Evolutionary conservation across 2,888 invertebrate genomes (phyloP).

Genomic region (Gastracanthus pulcherrimus): DNA sequence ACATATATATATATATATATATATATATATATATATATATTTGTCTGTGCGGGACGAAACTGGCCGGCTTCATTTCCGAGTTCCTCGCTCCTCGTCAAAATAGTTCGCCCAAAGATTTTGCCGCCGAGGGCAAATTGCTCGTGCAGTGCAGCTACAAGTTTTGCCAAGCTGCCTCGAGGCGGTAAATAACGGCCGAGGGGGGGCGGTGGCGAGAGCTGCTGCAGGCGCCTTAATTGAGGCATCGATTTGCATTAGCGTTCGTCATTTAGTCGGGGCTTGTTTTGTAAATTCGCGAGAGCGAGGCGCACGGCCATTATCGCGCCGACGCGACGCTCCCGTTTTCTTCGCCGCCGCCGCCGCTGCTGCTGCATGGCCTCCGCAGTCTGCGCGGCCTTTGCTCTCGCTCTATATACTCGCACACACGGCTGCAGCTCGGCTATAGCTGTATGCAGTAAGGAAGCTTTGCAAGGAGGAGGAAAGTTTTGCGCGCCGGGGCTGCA

Average conservation of each 20-base stretch:
- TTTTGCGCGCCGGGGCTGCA: constrained; percentile 10
- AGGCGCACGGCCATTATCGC: constrained; percentile 40
- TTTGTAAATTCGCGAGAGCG: constrained; percentile 59
- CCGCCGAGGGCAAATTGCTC: background rate
- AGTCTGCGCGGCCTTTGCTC: background rate
- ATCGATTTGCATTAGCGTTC: constrained; percentile 64
- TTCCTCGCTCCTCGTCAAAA: too few relatives aligned
- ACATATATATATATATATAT: background rate
- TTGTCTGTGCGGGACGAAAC: too few relatives aligned
- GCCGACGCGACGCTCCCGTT: background rate
- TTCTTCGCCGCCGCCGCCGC: constrained; percentile 12
- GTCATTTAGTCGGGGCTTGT: constrained; percentile 58
- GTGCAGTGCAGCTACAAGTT: background rate
- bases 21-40: too few relatives aligned
- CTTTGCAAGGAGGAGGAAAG: background rate
- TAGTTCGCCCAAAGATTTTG: too few relatives aligned
- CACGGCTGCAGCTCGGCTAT: background rate
- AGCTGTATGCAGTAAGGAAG: background rate
- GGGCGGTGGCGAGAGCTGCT: background rate
- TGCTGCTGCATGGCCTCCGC: background rate
- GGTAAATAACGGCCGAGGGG: background rate
- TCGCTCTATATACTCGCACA: background rate
- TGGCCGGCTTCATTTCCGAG: too few relatives aligned
- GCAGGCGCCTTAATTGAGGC: constrained; percentile 59
- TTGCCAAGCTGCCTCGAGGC: background rate